These are phyloP conservation scores for Naso thynnoides DNA, from an alignment of 2,797 vertebrate species.

Conservation along the genomic window DNA sequence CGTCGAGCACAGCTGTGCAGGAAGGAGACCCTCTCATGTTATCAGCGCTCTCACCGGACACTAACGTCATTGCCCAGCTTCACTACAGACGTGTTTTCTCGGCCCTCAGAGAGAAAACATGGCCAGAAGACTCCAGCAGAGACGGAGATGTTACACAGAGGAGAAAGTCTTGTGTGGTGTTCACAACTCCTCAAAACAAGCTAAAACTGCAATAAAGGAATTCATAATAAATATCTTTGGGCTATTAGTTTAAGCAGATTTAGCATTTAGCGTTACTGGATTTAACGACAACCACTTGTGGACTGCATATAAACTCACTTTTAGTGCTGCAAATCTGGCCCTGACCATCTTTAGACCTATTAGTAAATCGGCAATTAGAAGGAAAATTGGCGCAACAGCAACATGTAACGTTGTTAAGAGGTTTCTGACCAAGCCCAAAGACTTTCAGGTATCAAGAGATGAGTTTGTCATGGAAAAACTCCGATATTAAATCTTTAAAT, in stretches of 20 bases:
- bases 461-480: neutral
- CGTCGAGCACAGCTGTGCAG: constrained; percentile 82
- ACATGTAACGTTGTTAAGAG: neutral
- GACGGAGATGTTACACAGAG: constrained; percentile 1
- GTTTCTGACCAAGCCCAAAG: too few species aligned
- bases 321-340: neutral
- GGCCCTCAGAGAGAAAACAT: constrained; percentile 18
- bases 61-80: constrained; percentile 64
- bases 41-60: constrained; percentile 73
- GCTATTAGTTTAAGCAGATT: too few species aligned
- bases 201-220: neutral
- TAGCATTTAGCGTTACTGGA: neutral
- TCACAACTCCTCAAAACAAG: constrained; percentile 39
- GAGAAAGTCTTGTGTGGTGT: neutral
- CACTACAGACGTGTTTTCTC: constrained; percentile 64
- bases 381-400: neutral
- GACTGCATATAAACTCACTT: neutral
- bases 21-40: constrained; percentile 80
- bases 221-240: neutral
- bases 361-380: too few species aligned
- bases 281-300: constrained; percentile 2
- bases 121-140: constrained; percentile 25
- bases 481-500: neutral
- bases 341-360: too few species aligned
- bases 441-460: neutral